Conservation (phyloP, 2,797 vertebrate genomes). For the Pteronotus mesoamericanus region DNA sequence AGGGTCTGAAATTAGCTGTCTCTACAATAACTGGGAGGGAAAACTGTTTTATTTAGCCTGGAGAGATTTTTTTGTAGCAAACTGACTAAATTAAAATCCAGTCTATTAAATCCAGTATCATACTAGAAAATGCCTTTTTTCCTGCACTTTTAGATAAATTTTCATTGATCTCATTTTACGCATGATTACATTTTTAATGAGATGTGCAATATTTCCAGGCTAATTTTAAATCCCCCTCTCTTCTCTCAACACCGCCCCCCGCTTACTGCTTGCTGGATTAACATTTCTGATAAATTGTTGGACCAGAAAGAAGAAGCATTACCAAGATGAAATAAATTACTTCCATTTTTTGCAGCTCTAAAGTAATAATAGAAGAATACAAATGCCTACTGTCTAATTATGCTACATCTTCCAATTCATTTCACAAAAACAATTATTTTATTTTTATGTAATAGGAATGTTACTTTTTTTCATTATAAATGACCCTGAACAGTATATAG, state of each 20-base stretch:
- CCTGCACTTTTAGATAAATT: slow-evolving; percentile 91
- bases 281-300: slow-evolving; percentile 90
- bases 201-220: slow-evolving; percentile 90
- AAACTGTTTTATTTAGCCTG: slow-evolving; percentile 89
- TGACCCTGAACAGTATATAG: slow-evolving; percentile 35
- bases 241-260: slow-evolving; percentile 72
- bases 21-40: slow-evolving; percentile 87
- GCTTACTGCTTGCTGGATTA: slow-evolving; percentile 86
- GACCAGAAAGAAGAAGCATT: slow-evolving; percentile 83
- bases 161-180: slow-evolving; percentile 96
- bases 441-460: slow-evolving; percentile 72
- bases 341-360: slow-evolving; percentile 79
- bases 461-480: slow-evolving; percentile 69
- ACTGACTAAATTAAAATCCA: slow-evolving; percentile 94
- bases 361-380: slow-evolving; percentile 79
- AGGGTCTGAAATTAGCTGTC: slow-evolving; percentile 88
- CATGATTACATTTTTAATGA: slow-evolving; percentile 98
- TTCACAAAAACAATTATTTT: slow-evolving; percentile 78
- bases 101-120: slow-evolving; percentile 93
- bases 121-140: slow-evolving; percentile 89
- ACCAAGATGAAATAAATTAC: slow-evolving; percentile 85
- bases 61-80: slow-evolving; percentile 91
- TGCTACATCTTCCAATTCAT: slow-evolving; percentile 79
- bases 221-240: slow-evolving; percentile 90
- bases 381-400: slow-evolving; percentile 81